Evolutionary conservation across 2,888 invertebrate genomes (phyloP), one percentile per base, ranked within the genome.

Genomic region (Augochlorella aurata): DNA sequence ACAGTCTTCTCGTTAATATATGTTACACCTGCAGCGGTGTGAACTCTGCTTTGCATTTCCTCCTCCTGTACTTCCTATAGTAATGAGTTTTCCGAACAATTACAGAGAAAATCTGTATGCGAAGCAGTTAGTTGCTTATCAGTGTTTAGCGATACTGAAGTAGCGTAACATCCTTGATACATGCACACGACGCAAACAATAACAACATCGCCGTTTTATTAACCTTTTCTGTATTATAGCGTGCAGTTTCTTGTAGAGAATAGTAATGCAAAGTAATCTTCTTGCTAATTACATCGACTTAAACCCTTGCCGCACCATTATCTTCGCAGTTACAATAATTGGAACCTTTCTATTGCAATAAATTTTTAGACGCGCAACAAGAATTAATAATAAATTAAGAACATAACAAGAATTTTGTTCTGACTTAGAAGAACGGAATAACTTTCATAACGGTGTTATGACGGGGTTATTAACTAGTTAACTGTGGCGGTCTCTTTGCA

Each of bases 71-170:
- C 29, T 63, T 29, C 29, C 16, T 24, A 38, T 24, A 63, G 18
- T 63, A 63, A 63, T 18, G 61, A 29, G 61, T 63, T 63, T 38
- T 63, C 29, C 9, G 16, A 63, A 63, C 29, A 63, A 63, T 63
- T 63, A 29, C 16, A 29, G 24, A 38, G 61, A 63, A 63, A 63
- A 63, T 63, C 61, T 29, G 29, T 24, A 29, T 29, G 61, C 29
- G 38, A 63, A 63, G 16, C 29, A 63, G 24, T 24, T 24, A 63
- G 24, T 24, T 16, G 18, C 24, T 29, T 16, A 24, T 63, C 9
- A 29, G 24, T 38, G 29, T 63, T 63, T 38, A 63, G 29, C 58
- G 29, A 63, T 29, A 29, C 16, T 38, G 61, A 63, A 63, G 61
- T 63, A 61, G 61, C 61, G 29, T 49, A 10, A 16, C 2, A 16